Base-by-base conservation (phyloP, 2,113 vertebrate species). In the Indicator maculatus region DNA sequence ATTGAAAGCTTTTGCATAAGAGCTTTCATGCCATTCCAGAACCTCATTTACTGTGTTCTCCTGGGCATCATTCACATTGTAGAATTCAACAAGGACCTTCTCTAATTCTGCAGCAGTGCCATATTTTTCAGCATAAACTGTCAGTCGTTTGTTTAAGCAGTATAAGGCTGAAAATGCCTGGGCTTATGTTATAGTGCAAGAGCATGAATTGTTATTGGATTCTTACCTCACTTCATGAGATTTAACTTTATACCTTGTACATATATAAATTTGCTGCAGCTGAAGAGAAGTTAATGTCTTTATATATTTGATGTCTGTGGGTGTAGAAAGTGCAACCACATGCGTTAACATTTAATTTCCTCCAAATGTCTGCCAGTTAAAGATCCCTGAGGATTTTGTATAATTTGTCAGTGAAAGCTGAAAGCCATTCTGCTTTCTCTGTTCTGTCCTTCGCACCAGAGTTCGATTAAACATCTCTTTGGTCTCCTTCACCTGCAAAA, bases 321-420 rank as follows among this genome's bases (percentile, higher is more conserved):
- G 9, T 94, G 91, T 96, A 96, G 96, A 96, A 97, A 92, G 85
- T 96, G 95, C 90, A 97, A 95, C 94, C 83, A 90, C 89, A 92
- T 55, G 33, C 89, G 94, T 97, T 98, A 97, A 88, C 95, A 96
- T 97, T 97, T 97, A 90, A 97, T 97, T 98, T 97, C 94, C 83
- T 97, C 85, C 88, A 95, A 97, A 96, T 72, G 78, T 84, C 96
- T 97, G 93, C 90, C 90, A 90, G 91, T 93, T 97, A 95, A 93
- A 92, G 76, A 92, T 97, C 96, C 93, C 95, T 36, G 74, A 96
- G 94, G 95, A 94, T 94, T 97, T 93, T 80, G 77, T 97, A 95
- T 97, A 92, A 97, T 97, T 97, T 96, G 61, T 97, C 92, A 96
- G 89, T 89, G 73, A 94, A 96, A 95, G 89, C 81, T 97, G 88